These are phyloP conservation scores for Lasioglossum morio DNA, from an alignment of 2,888 invertebrate species.

Conservation along the genomic window DNA sequence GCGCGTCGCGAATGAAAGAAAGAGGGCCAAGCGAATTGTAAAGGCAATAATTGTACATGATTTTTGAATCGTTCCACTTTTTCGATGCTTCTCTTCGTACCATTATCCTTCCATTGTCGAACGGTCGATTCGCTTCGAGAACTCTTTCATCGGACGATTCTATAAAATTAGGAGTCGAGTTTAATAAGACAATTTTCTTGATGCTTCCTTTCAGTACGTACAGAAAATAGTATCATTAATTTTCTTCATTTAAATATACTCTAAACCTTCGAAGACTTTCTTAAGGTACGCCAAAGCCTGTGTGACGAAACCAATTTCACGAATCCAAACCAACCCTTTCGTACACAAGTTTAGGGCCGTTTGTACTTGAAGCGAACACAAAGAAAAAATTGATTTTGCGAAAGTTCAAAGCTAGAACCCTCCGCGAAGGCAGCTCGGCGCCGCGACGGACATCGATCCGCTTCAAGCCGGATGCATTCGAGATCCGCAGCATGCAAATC, in stretches of 20 bases:
- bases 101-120: not conserved
- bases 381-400: not conserved
- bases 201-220: not conserved
- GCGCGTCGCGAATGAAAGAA: conserved; percentile 13
- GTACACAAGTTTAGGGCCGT: not conserved
- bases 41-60: conserved; percentile 31
- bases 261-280: too few species aligned
- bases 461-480: conserved; percentile 24
- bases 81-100: not conserved
- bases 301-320: too few species aligned
- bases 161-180: not conserved
- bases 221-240: not conserved
- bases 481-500: conserved; percentile 65
- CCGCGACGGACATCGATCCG: conserved; percentile 34
- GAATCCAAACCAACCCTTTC: not conserved
- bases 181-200: not conserved
- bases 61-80: conserved; percentile 39
- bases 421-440: not conserved
- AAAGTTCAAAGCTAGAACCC: not conserved
- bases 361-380: not conserved
- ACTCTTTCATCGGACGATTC: not conserved
- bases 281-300: too few species aligned
- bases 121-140: not conserved
- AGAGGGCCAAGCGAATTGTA: conserved; percentile 36
- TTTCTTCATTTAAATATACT: too few species aligned